Evolutionary conservation across 2,797 vertebrate genomes (phyloP), one percentile per base, ranked within the genome.

Genomic region (Anguilla megastoma): DNA sequence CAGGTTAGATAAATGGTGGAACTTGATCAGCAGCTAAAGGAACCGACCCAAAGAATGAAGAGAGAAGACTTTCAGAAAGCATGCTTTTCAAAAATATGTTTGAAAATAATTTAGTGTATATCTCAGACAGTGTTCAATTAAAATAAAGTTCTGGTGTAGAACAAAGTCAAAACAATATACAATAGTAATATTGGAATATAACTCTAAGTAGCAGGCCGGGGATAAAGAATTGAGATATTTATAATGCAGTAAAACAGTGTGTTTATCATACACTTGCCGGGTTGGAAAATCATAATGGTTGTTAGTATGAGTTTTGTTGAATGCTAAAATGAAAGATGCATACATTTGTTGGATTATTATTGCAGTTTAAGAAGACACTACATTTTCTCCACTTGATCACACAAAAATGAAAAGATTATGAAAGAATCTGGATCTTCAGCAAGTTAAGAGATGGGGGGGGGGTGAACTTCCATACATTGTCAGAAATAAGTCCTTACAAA

Each of bases 31-130:
- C 21, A 60, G 58, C 58, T 21, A 60, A 60, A 60, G 18, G 2
- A 60, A 60, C 58, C 18, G 2, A 60, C 18, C 2, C 58, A 60
- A 60, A 60, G 18, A 60, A 60, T 60, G 58, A 24, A 21, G 58
- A 60, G 21, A 60, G 16, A 54, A 16, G 5, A 16, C 58, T 60
- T 60, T 18, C 58, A 86, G 87, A 63, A 86, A 89, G 88, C 89
- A 83, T 60, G 76, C 58, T 86, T 85, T 85, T 80, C 30, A 33
- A 5, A 74, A 74, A 33, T 74, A 74, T 74, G 2, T 33, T 36
- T 74, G 27, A 1, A 74, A 74, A 36, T 10, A 33, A 12, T 74
- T 4, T 36, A 36, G 69, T 74, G 69, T 30, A 74, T 74, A 74
- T 74, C 27, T 36, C 1, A 74, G 18, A 33, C 30, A 63, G 5